Conservation (phyloP, 2,797 vertebrate genomes). For the Bovichtus variegatus region DNA sequence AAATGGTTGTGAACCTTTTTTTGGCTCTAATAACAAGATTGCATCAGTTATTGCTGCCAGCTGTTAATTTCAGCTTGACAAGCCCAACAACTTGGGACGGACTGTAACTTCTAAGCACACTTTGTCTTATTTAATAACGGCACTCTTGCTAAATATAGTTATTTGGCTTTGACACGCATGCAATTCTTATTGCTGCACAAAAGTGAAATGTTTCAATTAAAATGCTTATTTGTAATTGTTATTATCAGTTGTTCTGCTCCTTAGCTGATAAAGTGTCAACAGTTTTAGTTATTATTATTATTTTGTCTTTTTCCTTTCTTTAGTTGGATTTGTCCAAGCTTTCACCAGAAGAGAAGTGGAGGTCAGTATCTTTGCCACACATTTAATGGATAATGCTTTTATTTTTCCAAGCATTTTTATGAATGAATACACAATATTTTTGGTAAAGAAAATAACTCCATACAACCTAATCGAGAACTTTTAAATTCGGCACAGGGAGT, state of each 20-base stretch:
- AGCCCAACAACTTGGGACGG: slow-evolving; percentile 12
- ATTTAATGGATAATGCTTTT: not conserved
- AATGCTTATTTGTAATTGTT: not conserved
- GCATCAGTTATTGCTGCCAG: not conserved
- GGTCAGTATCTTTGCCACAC: slow-evolving; percentile 85
- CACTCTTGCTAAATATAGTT: not conserved
- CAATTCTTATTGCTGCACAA: not conserved
- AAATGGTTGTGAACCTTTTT: not conserved
- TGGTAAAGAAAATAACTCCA: not conserved
- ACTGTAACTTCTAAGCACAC: not conserved
- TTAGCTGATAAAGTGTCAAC: not conserved
- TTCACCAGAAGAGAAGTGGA: slow-evolving; percentile 96
- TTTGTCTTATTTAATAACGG: not conserved
- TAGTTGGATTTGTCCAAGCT: slow-evolving; percentile 93
- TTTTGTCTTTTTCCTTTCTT: slow-evolving; percentile 34
- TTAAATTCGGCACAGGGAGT: not conserved
- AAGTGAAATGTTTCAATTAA: not conserved
- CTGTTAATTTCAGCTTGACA: slow-evolving; percentile 21
- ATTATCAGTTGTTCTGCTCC: not conserved
- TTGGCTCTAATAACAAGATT: not conserved
- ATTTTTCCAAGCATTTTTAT: not conserved
- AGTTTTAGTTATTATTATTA: not conserved
- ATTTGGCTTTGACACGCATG: not conserved
- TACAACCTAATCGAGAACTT: not conserved
- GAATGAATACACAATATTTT: not conserved